Evolutionary conservation across 2,888 invertebrate genomes (phyloP).

Genomic region (Sympetrum striolatum): DNA sequence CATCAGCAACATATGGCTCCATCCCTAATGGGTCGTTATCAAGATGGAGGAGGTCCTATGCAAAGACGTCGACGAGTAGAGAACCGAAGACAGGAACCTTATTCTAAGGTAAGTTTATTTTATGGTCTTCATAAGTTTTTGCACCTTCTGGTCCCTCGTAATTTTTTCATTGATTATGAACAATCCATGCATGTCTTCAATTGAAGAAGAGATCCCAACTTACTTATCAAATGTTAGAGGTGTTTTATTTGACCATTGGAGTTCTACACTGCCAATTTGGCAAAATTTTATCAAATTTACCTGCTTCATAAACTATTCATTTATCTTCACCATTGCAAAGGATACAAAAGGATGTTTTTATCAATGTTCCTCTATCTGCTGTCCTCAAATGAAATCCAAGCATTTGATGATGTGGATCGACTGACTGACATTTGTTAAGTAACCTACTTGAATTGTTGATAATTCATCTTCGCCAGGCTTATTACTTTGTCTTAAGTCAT

Average conservation of each 20-base stretch:
- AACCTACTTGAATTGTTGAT: slow-evolving; percentile 29
- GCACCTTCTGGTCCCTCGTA: neutral
- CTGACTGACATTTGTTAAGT: slow-evolving; percentile 42
- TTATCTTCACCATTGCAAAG: slow-evolving; percentile 21
- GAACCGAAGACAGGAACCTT: slow-evolving; percentile 43
- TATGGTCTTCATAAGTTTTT: neutral
- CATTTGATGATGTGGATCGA: slow-evolving; percentile 22
- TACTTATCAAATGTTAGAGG: slow-evolving; percentile 38
- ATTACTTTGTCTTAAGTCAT: slow-evolving; percentile 9
- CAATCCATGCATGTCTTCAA: neutral
- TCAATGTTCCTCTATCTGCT: slow-evolving; percentile 25
- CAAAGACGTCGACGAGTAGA: slow-evolving; percentile 45
- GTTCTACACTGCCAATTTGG: slow-evolving; percentile 18
- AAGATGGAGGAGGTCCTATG: slow-evolving; percentile 24
- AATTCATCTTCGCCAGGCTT: slow-evolving; percentile 25
- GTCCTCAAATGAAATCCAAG: slow-evolving; percentile 33
- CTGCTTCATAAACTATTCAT: neutral
- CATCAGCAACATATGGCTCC: slow-evolving; percentile 43
- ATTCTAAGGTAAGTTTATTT: slow-evolving; percentile 28
- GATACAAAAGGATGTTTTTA: neutral
- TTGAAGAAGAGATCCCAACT: neutral
- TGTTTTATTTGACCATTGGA: neutral
- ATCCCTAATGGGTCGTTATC: slow-evolving; percentile 29
- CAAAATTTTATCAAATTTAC: slow-evolving; percentile 31
- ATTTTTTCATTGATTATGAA: neutral